Evolutionary conservation across 2,888 invertebrate species (phyloP).

Genomic region (Ischnus inquisitorius): DNA sequence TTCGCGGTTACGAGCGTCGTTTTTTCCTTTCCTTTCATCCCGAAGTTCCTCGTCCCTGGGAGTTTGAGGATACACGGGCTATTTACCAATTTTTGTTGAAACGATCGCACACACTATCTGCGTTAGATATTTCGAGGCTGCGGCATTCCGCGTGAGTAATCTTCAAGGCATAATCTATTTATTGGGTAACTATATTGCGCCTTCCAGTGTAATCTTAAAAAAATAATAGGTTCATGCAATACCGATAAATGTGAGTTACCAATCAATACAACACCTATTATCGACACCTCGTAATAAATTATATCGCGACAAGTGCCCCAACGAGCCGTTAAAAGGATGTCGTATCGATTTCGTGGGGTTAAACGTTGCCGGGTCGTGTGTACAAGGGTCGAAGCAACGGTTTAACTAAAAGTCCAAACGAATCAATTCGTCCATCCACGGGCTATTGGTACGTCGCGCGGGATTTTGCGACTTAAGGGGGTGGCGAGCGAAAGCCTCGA

Average conservation of each 20-base stretch:
- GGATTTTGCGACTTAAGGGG: constrained; percentile 40
- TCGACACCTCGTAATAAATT: not conserved
- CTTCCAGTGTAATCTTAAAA: not conserved
- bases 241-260: not conserved
- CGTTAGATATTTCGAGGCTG: constrained; percentile 10
- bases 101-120: constrained; percentile 37
- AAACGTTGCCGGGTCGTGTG: not conserved
- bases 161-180: constrained; percentile 35
- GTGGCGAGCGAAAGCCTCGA: constrained; percentile 67
- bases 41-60: not conserved
- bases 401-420: constrained; percentile 73
- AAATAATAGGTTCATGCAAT: not conserved
- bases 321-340: not conserved
- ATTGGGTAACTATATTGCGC: not conserved
- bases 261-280: not conserved
- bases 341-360: constrained; percentile 6
- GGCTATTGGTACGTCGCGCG: not conserved
- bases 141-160: constrained; percentile 71
- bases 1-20: constrained; percentile 51
- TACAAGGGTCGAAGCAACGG: constrained; percentile 60
- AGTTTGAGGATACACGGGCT: constrained; percentile 80
- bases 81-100: constrained; percentile 76
- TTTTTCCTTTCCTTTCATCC: constrained; percentile 31
- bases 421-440: constrained; percentile 60
- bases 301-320: not conserved